Percentiles rank a stretch among this genome's conserved stretches.
Evolutionary conservation across 2,797 vertebrate species (phyloP).

Genomic region (Mormyrops boulengeri): DNA sequence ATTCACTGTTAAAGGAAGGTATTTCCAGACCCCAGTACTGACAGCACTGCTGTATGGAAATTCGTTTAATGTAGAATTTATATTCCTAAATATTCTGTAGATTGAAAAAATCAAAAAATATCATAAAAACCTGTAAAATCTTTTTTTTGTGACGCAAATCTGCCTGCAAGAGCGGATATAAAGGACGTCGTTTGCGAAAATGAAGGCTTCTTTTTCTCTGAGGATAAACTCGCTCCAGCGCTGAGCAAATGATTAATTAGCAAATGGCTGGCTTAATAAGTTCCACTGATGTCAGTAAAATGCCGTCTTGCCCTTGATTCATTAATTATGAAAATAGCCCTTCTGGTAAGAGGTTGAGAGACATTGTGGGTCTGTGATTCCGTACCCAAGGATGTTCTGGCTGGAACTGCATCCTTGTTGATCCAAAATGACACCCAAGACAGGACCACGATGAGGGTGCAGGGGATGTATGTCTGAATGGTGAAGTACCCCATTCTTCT

Average conservation of each 20-base stretch:
- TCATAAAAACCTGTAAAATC: not conserved
- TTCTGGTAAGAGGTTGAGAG: not conserved
- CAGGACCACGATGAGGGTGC: constrained; percentile 92
- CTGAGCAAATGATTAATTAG: constrained; percentile 42
- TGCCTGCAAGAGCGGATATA: not conserved
- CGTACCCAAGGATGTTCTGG: constrained; percentile 89
- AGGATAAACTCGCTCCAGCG: not conserved
- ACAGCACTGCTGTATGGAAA: not conserved
- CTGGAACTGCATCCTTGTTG: constrained; percentile 96
- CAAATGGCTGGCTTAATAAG: constrained; percentile 37
- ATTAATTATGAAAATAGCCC: constrained; percentile 22
- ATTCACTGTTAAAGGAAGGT: not conserved
- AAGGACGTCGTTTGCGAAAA: not conserved
- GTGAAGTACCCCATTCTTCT: constrained; percentile 99
- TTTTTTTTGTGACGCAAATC: not conserved
- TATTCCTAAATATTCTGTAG: not conserved
- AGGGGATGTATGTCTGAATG: constrained; percentile 98
- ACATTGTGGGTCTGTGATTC: not conserved
- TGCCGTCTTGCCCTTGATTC: constrained; percentile 19
- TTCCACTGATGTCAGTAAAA: constrained; percentile 20
- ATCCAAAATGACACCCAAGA: constrained; percentile 99
- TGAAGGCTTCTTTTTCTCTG: not conserved
- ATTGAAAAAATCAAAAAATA: not conserved
- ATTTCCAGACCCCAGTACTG: not conserved
- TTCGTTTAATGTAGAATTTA: not conserved